phyloP scores from a whole-genome alignment of 2,888 invertebrate species.

The Diloba caeruleocephala region DNA sequence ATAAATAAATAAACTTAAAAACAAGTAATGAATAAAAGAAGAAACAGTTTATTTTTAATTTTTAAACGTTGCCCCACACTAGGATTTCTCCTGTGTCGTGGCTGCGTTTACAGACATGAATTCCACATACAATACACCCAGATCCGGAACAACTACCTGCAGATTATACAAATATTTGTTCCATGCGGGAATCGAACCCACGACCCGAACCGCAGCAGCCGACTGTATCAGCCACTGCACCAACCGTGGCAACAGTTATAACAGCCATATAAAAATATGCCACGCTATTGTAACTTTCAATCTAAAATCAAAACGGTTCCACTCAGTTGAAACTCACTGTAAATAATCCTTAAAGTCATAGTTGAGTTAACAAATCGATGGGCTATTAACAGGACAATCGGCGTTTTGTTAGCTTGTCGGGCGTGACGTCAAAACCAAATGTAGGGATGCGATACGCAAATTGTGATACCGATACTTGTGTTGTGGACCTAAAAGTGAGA shows the following conservation, averaged over 20 bases:
- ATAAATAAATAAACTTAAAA: no score
- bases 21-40: no score
- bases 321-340: conserved; percentile 29
- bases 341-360: conserved; percentile 55
- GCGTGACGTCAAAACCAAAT: conserved; percentile 44
- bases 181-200: no score
- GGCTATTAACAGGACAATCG: conserved; percentile 74
- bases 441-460: conserved; percentile 36
- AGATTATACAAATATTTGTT: no score
- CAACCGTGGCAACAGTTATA: not conserved
- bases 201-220: no score
- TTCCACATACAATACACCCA: no score
- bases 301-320: conserved; percentile 34
- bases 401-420: conserved; percentile 46
- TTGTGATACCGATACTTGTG: conserved; percentile 12
- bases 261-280: conserved; percentile 10
- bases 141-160: no score
- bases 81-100: no score
- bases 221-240: not conserved
- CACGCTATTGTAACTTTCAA: conserved; percentile 16
- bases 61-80: no score
- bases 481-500: not conserved
- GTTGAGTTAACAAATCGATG: conserved; percentile 73
- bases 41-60: no score
- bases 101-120: no score